Conservation (phyloP, 1,140 invertebrate genomes). For the Coelopa frigida region DNA sequence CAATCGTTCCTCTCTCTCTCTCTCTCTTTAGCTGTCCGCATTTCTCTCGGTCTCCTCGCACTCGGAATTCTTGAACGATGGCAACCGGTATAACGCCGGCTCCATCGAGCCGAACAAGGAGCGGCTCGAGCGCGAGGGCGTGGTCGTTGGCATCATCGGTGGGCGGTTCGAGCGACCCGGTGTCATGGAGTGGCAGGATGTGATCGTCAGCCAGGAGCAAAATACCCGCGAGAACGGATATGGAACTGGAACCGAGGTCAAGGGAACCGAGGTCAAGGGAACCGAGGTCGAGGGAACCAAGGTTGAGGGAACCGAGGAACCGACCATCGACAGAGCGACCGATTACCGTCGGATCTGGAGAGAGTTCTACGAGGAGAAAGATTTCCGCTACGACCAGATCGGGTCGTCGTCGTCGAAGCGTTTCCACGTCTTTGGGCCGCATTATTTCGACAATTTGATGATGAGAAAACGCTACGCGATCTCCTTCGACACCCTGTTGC, state of each 20-base stretch:
- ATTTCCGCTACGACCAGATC: slow-evolving; percentile 9
- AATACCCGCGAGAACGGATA: slow-evolving; percentile 49
- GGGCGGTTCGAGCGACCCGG: slow-evolving; percentile 46
- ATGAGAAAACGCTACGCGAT: slow-evolving; percentile 21
- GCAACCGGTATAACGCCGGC: slow-evolving; percentile 52
- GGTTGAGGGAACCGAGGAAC: neutral
- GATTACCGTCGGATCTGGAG: slow-evolving; percentile 17
- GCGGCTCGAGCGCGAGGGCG: slow-evolving; percentile 26
- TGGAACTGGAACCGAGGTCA: slow-evolving; percentile 17
- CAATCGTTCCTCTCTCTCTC: neutral
- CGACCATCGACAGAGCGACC: neutral
- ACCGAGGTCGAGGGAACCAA: neutral
- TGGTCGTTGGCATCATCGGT: slow-evolving; percentile 46
- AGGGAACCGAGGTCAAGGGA: neutral
- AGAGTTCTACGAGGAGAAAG: slow-evolving; percentile 15
- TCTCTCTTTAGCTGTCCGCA: slow-evolving; percentile 47
- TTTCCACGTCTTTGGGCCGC: no score
- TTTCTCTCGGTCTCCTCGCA: slow-evolving; percentile 55
- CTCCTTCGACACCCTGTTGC: slow-evolving; percentile 17
- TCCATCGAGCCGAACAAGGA: slow-evolving; percentile 26
- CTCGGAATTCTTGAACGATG: slow-evolving; percentile 59
- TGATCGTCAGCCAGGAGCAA: slow-evolving; percentile 47
- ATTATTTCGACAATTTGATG: slow-evolving; percentile 18
- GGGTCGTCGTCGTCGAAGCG: slow-evolving; percentile 5
- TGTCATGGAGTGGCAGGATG: slow-evolving; percentile 55